Percentiles rank a stretch among this genome's conserved stretches.
Conservation (phyloP, 2,113 vertebrate genomes). For the Dicrurus megarhynchus region DNA sequence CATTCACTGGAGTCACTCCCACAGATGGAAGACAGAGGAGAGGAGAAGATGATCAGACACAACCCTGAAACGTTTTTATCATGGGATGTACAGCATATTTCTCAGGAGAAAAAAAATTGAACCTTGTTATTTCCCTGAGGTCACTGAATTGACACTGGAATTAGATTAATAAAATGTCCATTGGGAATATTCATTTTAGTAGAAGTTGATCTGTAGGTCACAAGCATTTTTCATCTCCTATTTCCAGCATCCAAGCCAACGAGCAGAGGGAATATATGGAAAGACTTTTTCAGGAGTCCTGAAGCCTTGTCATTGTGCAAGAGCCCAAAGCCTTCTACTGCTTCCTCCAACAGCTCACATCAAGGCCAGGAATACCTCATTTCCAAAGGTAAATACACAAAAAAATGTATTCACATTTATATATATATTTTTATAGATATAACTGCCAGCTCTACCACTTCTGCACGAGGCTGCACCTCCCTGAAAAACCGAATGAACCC, state of each 20-base stretch:
- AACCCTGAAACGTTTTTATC: background rate
- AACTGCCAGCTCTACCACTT: background rate
- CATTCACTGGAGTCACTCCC: background rate
- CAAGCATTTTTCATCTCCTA: background rate
- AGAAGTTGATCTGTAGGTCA: background rate
- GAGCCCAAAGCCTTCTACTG: background rate
- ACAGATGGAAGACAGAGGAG: background rate
- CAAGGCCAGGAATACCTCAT: background rate
- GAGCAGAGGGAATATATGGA: background rate
- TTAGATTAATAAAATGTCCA: background rate
- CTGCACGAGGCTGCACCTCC: background rate
- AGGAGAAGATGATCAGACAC: background rate
- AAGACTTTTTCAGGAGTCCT: background rate
- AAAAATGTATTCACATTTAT: background rate
- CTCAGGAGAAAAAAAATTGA: background rate
- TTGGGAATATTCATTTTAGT: background rate
- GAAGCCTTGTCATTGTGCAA: background rate
- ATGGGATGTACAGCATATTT: background rate
- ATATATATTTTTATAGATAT: background rate
- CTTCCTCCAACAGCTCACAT: background rate
- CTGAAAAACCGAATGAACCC: fast-evolving
- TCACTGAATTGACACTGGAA: background rate
- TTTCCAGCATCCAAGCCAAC: background rate
- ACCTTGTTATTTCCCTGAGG: background rate
- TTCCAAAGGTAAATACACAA: background rate